Conservation (phyloP, 2,888 invertebrate species). For the Ecdyonurus torrentis region DNA sequence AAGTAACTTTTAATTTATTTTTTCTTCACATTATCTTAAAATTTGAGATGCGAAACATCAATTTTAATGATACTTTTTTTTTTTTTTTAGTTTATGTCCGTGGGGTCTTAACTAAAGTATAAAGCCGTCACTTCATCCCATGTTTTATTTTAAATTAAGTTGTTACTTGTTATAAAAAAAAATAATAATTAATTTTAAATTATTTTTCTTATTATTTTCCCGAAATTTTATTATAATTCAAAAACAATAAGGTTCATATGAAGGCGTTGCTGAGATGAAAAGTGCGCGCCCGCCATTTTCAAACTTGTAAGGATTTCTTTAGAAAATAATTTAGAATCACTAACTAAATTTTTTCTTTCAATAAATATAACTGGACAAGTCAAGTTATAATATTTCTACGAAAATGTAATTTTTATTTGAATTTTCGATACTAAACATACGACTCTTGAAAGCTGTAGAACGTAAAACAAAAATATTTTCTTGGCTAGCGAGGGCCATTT, state of each 20-base stretch:
- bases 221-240: too few relatives aligned
- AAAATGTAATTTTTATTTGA: background rate
- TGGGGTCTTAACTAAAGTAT: background rate
- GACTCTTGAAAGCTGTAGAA: background rate
- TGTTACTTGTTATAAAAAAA: too few relatives aligned
- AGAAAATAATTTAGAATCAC: background rate
- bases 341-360: background rate
- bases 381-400: background rate
- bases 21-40: too few relatives aligned
- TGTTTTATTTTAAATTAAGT: too few relatives aligned
- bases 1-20: too few relatives aligned
- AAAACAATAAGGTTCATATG: background rate
- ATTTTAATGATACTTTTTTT: background rate
- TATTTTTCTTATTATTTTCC: too few relatives aligned
- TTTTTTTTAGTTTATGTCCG: background rate
- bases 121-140: too few relatives aligned
- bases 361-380: background rate
- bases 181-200: too few relatives aligned
- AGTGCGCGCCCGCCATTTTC: constrained; percentile 3
- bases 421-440: background rate
- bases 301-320: background rate
- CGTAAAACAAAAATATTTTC: background rate
- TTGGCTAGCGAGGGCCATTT: background rate
- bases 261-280: background rate
- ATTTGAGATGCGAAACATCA: too few relatives aligned